Conservation (phyloP, 2,888 invertebrate species). For the Embidobia sp. region DNA sequence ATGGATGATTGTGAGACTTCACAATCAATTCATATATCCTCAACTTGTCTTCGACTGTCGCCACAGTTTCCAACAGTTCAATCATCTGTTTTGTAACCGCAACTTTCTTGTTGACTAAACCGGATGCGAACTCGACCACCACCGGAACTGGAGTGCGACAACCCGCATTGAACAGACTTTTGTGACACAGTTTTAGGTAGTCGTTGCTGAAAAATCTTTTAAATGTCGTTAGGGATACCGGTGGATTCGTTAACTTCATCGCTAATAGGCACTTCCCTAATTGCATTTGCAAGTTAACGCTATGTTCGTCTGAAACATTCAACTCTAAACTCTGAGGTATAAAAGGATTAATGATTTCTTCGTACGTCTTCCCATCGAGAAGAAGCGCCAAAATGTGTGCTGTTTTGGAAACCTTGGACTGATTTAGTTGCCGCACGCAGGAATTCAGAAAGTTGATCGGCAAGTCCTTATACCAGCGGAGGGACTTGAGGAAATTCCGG, state of each 20-base stretch:
- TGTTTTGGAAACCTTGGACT: slow-evolving; percentile 14
- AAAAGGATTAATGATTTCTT: slow-evolving; percentile 66
- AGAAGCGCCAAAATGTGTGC: slow-evolving; percentile 67
- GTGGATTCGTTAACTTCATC: slow-evolving; percentile 68
- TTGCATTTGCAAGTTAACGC: no score
- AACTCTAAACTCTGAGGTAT: slow-evolving; percentile 57
- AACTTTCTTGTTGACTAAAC: slow-evolving; percentile 67
- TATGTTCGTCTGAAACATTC: no score
- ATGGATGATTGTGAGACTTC: slow-evolving; percentile 67
- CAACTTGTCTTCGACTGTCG: slow-evolving; percentile 3
- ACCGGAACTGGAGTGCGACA: slow-evolving; percentile 34
- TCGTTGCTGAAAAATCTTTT: slow-evolving; percentile 46
- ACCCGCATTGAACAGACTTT: slow-evolving; percentile 43
- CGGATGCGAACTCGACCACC: slow-evolving; percentile 67
- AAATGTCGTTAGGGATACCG: slow-evolving; percentile 69
- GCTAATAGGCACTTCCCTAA: slow-evolving; percentile 53
- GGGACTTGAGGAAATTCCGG: slow-evolving; percentile 65
- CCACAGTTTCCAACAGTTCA: slow-evolving; percentile 69
- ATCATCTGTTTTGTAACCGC: slow-evolving; percentile 75
- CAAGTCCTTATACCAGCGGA: slow-evolving; percentile 74
- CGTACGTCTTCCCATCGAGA: slow-evolving; percentile 63
- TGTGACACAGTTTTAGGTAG: slow-evolving; percentile 8
- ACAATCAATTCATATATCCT: slow-evolving; percentile 63
- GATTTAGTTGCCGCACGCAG: slow-evolving; percentile 15
- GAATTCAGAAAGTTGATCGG: slow-evolving; percentile 70